These are phyloP conservation scores for Drosophila sulfurigaster DNA, from an alignment of 1,140 invertebrate species.

Conservation along the genomic window DNA sequence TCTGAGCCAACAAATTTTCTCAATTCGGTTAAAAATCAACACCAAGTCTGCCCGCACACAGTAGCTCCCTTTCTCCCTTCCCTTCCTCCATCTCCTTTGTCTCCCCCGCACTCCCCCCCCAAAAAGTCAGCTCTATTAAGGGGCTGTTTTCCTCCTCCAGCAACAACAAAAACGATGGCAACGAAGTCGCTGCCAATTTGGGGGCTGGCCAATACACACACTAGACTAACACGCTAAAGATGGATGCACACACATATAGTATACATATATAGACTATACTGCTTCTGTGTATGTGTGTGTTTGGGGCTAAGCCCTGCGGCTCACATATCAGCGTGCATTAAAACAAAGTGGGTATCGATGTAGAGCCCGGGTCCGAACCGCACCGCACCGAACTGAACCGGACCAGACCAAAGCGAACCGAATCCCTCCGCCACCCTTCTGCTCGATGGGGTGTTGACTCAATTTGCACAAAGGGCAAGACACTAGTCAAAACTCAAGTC, in stretches of 20 bases:
- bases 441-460: constrained; percentile 50
- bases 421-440: constrained; percentile 2
- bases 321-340: constrained; percentile 81
- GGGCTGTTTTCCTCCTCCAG: constrained; percentile 5
- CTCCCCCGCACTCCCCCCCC: constrained; percentile 14
- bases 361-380: constrained; percentile 61
- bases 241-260: constrained; percentile 2
- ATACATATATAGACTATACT: not conserved
- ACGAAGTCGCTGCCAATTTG: constrained; percentile 40
- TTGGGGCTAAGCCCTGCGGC: constrained; percentile 74
- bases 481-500: not conserved
- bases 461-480: constrained; percentile 68
- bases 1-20: constrained; percentile 81
- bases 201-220: constrained; percentile 35
- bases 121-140: constrained; percentile 10
- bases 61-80: not conserved
- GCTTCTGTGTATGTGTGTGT: constrained; percentile 43
- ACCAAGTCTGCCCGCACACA: constrained; percentile 38
- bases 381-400: constrained; percentile 34
- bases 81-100: not conserved
- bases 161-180: constrained; percentile 8
- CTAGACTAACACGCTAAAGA: constrained; percentile 33
- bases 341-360: constrained; percentile 81
- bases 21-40: constrained; percentile 81
- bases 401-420: constrained; percentile 20